phyloP scores from a whole-genome alignment of 2,888 invertebrate genomes.

The Coleophora deauratella region DNA sequence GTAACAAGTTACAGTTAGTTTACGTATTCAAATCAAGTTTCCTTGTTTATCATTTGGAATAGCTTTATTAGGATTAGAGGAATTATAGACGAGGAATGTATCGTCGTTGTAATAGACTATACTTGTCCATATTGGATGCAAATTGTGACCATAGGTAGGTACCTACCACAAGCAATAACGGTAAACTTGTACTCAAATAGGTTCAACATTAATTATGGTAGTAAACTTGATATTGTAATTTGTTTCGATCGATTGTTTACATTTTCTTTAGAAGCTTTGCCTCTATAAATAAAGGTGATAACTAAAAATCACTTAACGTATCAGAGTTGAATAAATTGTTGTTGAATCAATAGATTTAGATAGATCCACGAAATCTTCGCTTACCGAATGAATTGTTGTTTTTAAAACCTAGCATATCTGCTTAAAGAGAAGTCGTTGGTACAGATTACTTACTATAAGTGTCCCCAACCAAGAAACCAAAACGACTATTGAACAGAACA shows the following conservation, averaged over 20 bases:
- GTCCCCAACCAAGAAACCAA: too few species aligned
- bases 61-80: slow-evolving; percentile 1
- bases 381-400: too few species aligned
- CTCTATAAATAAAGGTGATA: too few species aligned
- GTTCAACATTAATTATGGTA: slow-evolving; percentile 42
- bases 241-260: neutral
- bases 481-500: too few species aligned
- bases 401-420: too few species aligned
- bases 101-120: slow-evolving; percentile 4
- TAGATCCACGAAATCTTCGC: too few species aligned
- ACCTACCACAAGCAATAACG: slow-evolving; percentile 27
- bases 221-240: slow-evolving; percentile 34
- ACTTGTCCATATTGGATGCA: slow-evolving; percentile 41
- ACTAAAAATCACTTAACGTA: too few species aligned
- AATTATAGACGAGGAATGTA: slow-evolving; percentile 1
- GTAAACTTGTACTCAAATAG: slow-evolving; percentile 46
- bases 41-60: neutral
- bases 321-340: too few species aligned
- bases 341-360: too few species aligned
- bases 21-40: neutral
- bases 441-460: too few species aligned
- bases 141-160: slow-evolving; percentile 41
- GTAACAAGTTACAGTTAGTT: slow-evolving; percentile 30
- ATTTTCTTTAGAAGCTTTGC: too few species aligned
- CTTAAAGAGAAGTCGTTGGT: too few species aligned